phyloP scores from a whole-genome alignment of 1,140 invertebrate species.

The Papilio xuthus region DNA sequence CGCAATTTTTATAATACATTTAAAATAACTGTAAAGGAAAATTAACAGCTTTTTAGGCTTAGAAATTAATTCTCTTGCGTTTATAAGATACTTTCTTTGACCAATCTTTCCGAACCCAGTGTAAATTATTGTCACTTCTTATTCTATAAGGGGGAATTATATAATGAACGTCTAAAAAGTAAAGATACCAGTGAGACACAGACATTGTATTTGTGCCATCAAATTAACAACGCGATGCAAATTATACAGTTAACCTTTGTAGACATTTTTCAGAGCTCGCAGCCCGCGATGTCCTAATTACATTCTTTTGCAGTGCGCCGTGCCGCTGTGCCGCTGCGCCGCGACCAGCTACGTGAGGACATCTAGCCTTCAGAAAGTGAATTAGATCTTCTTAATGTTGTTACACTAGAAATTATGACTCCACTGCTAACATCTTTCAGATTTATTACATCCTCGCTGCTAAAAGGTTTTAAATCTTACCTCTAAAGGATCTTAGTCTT shows the following conservation, averaged over 20 bases:
- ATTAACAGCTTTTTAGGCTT: too few relatives aligned
- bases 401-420: constrained; percentile 11
- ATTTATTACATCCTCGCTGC: constrained; percentile 6
- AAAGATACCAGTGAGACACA: background rate
- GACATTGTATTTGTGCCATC: background rate
- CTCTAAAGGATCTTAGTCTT: background rate
- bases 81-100: too few relatives aligned
- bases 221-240: background rate
- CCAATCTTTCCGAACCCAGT: too few relatives aligned
- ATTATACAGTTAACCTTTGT: constrained; percentile 7
- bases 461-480: background rate
- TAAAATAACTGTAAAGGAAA: too few relatives aligned
- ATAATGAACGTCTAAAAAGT: too few relatives aligned
- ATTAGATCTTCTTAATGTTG: constrained; percentile 17
- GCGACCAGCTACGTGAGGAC: background rate
- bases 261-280: background rate
- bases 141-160: too few relatives aligned
- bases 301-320: background rate
- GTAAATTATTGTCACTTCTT: too few relatives aligned
- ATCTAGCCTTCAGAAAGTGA: background rate
- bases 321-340: too few relatives aligned
- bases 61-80: too few relatives aligned
- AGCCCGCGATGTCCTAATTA: background rate
- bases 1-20: background rate
- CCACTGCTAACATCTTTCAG: background rate